Percentiles rank a stretch among this genome's conserved stretches.
Conservation (phyloP, 1,140 invertebrate species). For the Bilobella aurantiaca region DNA sequence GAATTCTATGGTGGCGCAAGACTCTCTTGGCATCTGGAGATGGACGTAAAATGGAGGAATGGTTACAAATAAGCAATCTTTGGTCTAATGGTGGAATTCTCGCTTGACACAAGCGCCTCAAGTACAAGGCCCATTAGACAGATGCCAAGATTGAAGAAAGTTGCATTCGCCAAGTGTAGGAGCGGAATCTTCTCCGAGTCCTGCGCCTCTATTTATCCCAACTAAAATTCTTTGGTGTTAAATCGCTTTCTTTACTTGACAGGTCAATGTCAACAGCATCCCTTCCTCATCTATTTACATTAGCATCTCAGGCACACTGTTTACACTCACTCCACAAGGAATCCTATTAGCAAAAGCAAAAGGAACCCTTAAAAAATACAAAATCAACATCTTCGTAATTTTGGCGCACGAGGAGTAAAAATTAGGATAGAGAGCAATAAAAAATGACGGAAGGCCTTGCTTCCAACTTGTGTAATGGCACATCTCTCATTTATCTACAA, state of each 20-base stretch:
- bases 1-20: neutral
- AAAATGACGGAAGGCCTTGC: too few relatives aligned
- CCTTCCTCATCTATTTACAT: constrained; percentile 2
- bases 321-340: neutral
- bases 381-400: neutral
- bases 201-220: neutral
- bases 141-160: neutral
- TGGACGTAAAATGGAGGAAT: neutral
- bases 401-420: neutral
- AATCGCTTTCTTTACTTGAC: constrained; percentile 8
- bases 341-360: neutral
- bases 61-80: constrained; percentile 8
- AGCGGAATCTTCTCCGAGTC: neutral
- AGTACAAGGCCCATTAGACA: neutral
- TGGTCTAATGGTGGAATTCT: neutral
- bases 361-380: too few relatives aligned
- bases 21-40: neutral
- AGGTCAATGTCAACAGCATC: constrained; percentile 6
- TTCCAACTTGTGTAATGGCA: too few relatives aligned
- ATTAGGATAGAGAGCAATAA: neutral
- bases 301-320: neutral
- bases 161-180: neutral
- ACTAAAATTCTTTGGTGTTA: constrained; percentile 4
- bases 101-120: neutral
- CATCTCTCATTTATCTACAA: too few relatives aligned